Evolutionary conservation across 1,140 invertebrate genomes (phyloP).

Genomic region (Branchinecta lindahli): DNA sequence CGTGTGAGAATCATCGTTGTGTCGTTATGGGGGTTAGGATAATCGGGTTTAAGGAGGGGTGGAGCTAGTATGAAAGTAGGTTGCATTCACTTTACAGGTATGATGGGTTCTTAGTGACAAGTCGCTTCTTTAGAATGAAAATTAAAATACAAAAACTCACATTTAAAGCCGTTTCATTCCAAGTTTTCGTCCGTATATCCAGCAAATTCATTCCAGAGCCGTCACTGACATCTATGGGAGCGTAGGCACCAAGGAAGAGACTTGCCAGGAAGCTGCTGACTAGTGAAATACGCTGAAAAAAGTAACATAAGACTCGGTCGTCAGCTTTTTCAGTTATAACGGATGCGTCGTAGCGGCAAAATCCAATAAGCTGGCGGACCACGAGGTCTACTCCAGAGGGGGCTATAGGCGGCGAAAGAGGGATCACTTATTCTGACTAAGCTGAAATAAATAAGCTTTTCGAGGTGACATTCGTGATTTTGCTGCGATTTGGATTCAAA

Average conservation of each 20-base stretch:
- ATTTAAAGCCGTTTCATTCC: slow-evolving; percentile 57
- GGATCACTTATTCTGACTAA: too few species aligned
- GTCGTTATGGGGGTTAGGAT: too few species aligned
- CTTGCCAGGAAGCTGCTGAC: slow-evolving; percentile 83
- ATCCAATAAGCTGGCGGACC: neutral
- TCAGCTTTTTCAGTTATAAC: slow-evolving; percentile 14
- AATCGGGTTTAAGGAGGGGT: too few species aligned
- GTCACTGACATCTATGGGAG: slow-evolving; percentile 78
- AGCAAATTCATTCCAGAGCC: slow-evolving; percentile 94
- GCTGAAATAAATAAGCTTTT: too few species aligned
- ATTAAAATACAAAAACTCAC: slow-evolving; percentile 35
- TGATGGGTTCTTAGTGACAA: too few species aligned
- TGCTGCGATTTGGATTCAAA: too few species aligned
- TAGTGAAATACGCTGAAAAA: slow-evolving; percentile 61
- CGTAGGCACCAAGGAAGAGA: slow-evolving; percentile 72
- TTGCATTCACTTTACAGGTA: too few species aligned
- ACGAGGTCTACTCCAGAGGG: neutral
- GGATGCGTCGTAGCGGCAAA: neutral
- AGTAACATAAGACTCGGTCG: neutral
- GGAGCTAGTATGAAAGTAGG: too few species aligned
- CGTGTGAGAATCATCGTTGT: too few species aligned
- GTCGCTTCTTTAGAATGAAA: too few species aligned
- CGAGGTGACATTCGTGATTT: too few species aligned
- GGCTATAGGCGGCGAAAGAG: too few species aligned
- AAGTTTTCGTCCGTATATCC: slow-evolving; percentile 60